A percentile compares a stretch with the other conserved stretches of the same genome.
Evolutionary conservation across 2,888 invertebrate species (phyloP).

Genomic region (Carterocephalus palaemon): DNA sequence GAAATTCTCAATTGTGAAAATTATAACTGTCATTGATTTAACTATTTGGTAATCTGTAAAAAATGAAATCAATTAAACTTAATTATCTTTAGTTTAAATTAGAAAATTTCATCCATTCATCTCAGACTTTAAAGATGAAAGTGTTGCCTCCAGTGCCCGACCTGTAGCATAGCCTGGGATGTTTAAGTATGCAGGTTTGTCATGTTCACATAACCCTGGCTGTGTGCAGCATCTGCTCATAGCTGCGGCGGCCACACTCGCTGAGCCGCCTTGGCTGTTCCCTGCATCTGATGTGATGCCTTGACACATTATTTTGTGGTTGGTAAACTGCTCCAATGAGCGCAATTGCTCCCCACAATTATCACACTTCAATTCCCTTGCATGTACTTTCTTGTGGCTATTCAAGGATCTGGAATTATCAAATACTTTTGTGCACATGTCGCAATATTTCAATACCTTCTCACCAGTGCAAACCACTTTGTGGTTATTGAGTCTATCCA

Average conservation of each 20-base stretch:
- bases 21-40: constrained; percentile 67
- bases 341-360: constrained; percentile 74
- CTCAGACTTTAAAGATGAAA: constrained; percentile 71
- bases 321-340: constrained; percentile 73
- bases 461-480: constrained; percentile 76
- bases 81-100: constrained; percentile 27
- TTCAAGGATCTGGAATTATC: constrained; percentile 76
- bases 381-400: constrained; percentile 77
- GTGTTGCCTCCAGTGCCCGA: constrained; percentile 68
- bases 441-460: constrained; percentile 73
- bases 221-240: constrained; percentile 69
- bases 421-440: constrained; percentile 78
- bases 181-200: constrained; percentile 74
- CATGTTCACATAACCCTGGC: constrained; percentile 74
- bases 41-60: constrained; percentile 75
- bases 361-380: constrained; percentile 74
- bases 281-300: constrained; percentile 50
- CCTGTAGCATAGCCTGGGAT: constrained; percentile 73
- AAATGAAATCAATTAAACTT: constrained; percentile 42
- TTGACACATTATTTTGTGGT: constrained; percentile 72
- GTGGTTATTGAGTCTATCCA: constrained; percentile 75
- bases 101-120: constrained; percentile 60
- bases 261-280: constrained; percentile 40
- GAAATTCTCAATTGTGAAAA: constrained; percentile 76
- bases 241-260: constrained; percentile 36